These are phyloP conservation scores for Labrus mixtus DNA, from an alignment of 2,113 vertebrate species.

Conservation along the genomic window DNA sequence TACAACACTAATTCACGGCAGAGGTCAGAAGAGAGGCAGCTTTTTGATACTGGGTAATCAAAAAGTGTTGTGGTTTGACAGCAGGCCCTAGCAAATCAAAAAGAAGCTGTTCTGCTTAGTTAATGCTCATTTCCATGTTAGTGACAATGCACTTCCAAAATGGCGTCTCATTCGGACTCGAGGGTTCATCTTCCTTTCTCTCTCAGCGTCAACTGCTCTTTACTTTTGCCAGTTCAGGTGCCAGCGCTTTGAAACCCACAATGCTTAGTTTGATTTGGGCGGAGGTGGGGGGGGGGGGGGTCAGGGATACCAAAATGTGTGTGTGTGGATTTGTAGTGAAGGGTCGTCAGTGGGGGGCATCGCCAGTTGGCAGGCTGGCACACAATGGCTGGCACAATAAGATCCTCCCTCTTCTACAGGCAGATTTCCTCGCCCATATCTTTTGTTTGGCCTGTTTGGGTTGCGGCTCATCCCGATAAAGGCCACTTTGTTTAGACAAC, in stretches of 20 bases:
- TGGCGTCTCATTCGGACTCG: conserved; percentile 55
- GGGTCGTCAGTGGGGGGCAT: conserved; percentile 59
- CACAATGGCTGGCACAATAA: conserved; percentile 79
- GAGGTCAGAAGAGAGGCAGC: too few species aligned
- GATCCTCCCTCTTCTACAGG: conserved; percentile 72
- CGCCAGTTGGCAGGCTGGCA: conserved; percentile 80
- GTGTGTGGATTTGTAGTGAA: conserved; percentile 29
- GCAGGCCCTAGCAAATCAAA: too few species aligned
- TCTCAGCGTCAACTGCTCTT: conserved; percentile 33
- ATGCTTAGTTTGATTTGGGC: conserved; percentile 23
- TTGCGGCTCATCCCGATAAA: conserved; percentile 82
- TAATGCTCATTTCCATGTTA: conserved; percentile 7
- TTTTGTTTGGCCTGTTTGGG: conserved; percentile 83
- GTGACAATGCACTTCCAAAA: conserved; percentile 51
- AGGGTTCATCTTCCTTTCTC: conserved; percentile 27
- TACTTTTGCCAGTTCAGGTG: conserved; percentile 62
- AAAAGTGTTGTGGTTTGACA: background rate
- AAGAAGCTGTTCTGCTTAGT: too few species aligned
- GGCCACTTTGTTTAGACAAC: conserved; percentile 85
- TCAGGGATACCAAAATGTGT: conserved; percentile 49
- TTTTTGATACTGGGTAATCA: too few species aligned
- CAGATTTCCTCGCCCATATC: conserved; percentile 79
- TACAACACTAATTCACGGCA: background rate
- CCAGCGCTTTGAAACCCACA: conserved; percentile 53
- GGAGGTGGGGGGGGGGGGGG: background rate